These are phyloP conservation scores for Rhingia campestris DNA, from an alignment of 2,888 invertebrate genomes.

Conservation along the genomic window DNA sequence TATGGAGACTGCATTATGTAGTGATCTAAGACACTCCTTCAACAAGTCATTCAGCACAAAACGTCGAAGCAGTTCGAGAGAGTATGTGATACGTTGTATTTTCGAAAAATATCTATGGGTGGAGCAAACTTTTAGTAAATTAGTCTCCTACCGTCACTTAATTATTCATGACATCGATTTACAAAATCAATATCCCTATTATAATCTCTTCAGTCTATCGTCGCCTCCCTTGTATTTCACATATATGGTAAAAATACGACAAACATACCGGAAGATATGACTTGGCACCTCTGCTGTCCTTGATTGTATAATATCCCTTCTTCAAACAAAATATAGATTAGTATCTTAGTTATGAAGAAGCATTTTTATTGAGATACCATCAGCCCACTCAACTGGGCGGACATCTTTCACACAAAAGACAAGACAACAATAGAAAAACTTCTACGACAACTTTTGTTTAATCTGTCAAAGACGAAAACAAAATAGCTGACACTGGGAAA, in stretches of 20 bases:
- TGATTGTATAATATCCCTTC: conserved; percentile 23
- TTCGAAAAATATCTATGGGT: too few relatives aligned
- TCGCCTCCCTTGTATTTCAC: neutral
- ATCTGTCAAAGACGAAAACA: conserved; percentile 23
- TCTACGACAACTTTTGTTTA: conserved; percentile 9
- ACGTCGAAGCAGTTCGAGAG: too few relatives aligned
- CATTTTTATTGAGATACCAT: conserved; percentile 30
- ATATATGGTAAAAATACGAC: neutral
- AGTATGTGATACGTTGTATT: too few relatives aligned
- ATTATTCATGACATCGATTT: neutral
- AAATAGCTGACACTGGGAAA: conserved; percentile 20
- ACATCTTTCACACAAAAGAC: conserved; percentile 34
- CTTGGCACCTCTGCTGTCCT: neutral
- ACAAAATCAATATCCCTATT: conserved; percentile 9
- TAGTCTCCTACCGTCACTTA: too few relatives aligned
- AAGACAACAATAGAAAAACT: conserved; percentile 10
- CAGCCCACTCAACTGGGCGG: conserved; percentile 42
- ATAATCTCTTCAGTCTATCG: neutral
- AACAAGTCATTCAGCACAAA: too few relatives aligned
- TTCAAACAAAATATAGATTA: conserved; percentile 13
- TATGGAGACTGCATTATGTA: too few relatives aligned
- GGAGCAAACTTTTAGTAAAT: too few relatives aligned
- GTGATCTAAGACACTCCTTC: too few relatives aligned
- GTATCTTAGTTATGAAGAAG: neutral
- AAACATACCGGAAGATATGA: neutral